Percentiles rank a stretch among this genome's conserved stretches.
Evolutionary conservation across 1,140 invertebrate species (phyloP).

Genomic region (Zaprionus capensis): DNA sequence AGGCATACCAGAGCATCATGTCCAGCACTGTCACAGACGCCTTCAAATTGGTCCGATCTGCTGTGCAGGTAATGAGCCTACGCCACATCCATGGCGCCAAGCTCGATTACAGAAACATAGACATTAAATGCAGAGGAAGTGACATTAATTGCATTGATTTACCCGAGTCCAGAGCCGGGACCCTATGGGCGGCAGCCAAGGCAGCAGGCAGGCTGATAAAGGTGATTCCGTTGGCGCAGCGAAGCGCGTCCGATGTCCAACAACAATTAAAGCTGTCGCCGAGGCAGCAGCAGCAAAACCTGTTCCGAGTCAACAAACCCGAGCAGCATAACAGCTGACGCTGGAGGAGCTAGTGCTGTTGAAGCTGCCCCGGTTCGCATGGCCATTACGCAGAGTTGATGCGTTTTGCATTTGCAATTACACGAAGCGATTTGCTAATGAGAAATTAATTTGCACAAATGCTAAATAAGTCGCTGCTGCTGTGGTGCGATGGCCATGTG

Average conservation of each 20-base stretch:
- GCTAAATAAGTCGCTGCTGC: conserved; percentile 58
- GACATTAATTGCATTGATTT: conserved; percentile 81
- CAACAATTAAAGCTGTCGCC: conserved; percentile 5
- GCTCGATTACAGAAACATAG: conserved; percentile 75
- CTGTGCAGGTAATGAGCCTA: neutral
- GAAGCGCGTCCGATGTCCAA: conserved; percentile 1
- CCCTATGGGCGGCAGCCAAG: conserved; percentile 36
- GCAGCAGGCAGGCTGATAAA: conserved; percentile 54
- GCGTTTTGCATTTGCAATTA: conserved; percentile 71
- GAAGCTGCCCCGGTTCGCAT: conserved; percentile 20
- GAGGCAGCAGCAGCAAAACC: neutral
- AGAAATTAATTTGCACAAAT: conserved; percentile 74
- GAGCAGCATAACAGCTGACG: neutral
- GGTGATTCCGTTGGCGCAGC: neutral
- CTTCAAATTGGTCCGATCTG: conserved; percentile 18
- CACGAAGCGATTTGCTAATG: conserved; percentile 74
- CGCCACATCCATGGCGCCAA: conserved; percentile 61
- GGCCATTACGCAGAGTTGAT: conserved; percentile 48
- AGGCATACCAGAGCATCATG: conserved; percentile 17
- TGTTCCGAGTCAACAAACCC: conserved; percentile 1
- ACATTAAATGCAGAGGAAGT: conserved; percentile 80
- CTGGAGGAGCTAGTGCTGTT: neutral
- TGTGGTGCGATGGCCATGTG: conserved; percentile 23
- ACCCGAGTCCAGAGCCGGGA: conserved; percentile 7
- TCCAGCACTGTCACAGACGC: conserved; percentile 10